Percentiles rank a stretch among this genome's conserved stretches.
These are phyloP conservation scores for Tholera decimalis DNA, from an alignment of 2,888 invertebrate genomes.

Conservation along the genomic window DNA sequence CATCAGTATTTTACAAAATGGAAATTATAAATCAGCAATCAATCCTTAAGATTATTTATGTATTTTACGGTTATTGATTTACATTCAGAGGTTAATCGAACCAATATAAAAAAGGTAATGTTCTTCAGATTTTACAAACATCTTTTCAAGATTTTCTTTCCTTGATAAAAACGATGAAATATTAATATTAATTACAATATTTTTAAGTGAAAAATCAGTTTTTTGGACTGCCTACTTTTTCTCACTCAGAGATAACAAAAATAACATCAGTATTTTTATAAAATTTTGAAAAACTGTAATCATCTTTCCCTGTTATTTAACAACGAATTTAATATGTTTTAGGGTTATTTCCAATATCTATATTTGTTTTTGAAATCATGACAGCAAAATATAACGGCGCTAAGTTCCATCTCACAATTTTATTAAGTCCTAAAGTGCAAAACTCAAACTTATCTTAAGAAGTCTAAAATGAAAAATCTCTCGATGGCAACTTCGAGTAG, in stretches of 20 bases:
- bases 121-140: slow-evolving; percentile 9
- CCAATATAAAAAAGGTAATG: background rate
- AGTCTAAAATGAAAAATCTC: slow-evolving; percentile 39
- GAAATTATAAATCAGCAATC: slow-evolving; percentile 53
- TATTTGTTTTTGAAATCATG: background rate
- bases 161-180: slow-evolving; percentile 15
- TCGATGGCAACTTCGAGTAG: slow-evolving; percentile 44
- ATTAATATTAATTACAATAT: slow-evolving; percentile 19
- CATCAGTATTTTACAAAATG: slow-evolving; percentile 65
- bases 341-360: slow-evolving; percentile 9
- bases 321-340: slow-evolving; percentile 1
- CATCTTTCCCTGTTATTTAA: background rate
- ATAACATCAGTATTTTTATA: background rate
- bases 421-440: slow-evolving; percentile 48
- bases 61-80: slow-evolving; percentile 41
- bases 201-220: slow-evolving; percentile 1
- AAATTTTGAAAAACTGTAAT: slow-evolving; percentile 18
- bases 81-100: slow-evolving; percentile 20
- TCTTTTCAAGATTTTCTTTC: slow-evolving; percentile 5
- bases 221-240: slow-evolving; percentile 17
- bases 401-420: slow-evolving; percentile 24
- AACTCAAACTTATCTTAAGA: slow-evolving; percentile 48
- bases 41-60: slow-evolving; percentile 53
- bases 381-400: slow-evolving; percentile 19
- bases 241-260: slow-evolving; percentile 31